Percentiles rank a stretch among this genome's conserved stretches.
Conservation (phyloP, 2,888 invertebrate species). For the Pantelozetes paolii region DNA sequence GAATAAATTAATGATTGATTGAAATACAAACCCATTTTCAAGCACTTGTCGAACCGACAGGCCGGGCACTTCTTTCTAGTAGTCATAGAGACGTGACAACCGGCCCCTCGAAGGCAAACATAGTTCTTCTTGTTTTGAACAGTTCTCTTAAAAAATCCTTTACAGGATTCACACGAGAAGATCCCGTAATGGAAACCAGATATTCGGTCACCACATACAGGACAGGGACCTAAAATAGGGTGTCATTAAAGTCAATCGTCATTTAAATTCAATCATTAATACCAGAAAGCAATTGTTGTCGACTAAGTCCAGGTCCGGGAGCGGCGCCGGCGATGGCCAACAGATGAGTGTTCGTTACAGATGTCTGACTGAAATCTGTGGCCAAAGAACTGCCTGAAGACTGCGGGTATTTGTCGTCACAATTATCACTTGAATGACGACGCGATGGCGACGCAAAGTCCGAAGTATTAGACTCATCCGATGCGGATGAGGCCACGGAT, state of each 20-base stretch:
- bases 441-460: constrained; percentile 47
- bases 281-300: constrained; percentile 53
- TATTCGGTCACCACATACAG: constrained; percentile 91
- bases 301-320: constrained; percentile 44
- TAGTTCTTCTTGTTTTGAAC: constrained; percentile 98
- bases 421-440: constrained; percentile 45
- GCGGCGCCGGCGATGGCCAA: constrained; percentile 40
- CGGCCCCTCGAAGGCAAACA: constrained; percentile 82
- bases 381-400: constrained; percentile 5
- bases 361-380: constrained; percentile 41
- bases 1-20: not conserved
- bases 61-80: constrained; percentile 96
- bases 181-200: constrained; percentile 97
- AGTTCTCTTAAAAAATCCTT: constrained; percentile 95
- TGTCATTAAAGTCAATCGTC: not conserved
- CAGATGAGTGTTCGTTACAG: constrained; percentile 43
- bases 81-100: constrained; percentile 84
- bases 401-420: constrained; percentile 39
- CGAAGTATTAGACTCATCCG: constrained; percentile 47
- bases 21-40: constrained; percentile 68
- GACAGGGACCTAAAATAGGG: constrained; percentile 67
- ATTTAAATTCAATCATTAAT: not conserved
- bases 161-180: constrained; percentile 95
- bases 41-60: constrained; percentile 91
- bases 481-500: constrained; percentile 47